A percentile compares a stretch with the other conserved stretches of the same genome.
Conservation (phyloP, 2,888 invertebrate species). For the Suillia variegata region DNA sequence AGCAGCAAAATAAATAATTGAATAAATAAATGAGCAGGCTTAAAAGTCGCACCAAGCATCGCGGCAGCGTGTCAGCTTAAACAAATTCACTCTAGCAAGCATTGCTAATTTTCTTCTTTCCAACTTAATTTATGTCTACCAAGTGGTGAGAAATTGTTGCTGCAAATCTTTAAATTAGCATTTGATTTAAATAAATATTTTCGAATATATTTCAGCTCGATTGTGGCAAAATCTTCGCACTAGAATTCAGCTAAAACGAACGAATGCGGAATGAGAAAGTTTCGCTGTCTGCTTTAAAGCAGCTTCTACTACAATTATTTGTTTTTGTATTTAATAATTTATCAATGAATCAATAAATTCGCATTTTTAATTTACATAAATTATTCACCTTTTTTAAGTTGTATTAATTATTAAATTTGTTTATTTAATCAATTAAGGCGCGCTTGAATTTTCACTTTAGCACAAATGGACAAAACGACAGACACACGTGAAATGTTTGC, state of each 20-base stretch:
- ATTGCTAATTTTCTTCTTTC: background rate
- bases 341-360: too few species aligned
- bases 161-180: background rate
- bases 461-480: background rate
- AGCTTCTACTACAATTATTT: too few species aligned
- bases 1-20: background rate
- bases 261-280: background rate
- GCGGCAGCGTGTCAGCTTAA: too few species aligned
- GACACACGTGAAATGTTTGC: background rate
- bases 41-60: too few species aligned
- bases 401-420: too few species aligned
- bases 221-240: too few species aligned
- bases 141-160: background rate
- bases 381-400: too few species aligned
- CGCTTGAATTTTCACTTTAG: background rate
- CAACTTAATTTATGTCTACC: background rate
- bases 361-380: too few species aligned
- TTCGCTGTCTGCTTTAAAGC: too few species aligned
- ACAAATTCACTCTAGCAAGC: too few species aligned
- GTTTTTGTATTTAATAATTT: too few species aligned
- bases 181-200: background rate
- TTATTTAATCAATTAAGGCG: background rate
- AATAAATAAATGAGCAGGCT: too few species aligned
- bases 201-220: background rate
- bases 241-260: constrained; percentile 3